Percentiles rank a stretch among this genome's conserved stretches.
phyloP scores from a whole-genome alignment of 2,888 invertebrate species.

The Odontocolon sp. region DNA sequence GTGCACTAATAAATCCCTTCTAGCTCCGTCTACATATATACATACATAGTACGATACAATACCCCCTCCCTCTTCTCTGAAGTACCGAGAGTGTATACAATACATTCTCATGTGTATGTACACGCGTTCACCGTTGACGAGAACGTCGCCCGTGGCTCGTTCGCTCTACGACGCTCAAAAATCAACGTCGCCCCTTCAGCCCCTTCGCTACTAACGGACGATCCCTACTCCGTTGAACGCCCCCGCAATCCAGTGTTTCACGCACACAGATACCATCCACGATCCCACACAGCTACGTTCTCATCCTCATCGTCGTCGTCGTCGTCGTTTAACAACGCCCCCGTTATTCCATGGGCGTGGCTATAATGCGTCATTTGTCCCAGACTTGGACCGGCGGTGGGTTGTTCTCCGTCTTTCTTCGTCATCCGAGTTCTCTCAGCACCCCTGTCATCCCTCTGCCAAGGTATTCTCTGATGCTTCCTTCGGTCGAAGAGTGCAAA shows the following conservation, averaged over 20 bases:
- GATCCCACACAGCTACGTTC: slow-evolving; percentile 42
- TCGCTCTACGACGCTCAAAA: slow-evolving; percentile 65
- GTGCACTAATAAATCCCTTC: slow-evolving; percentile 37
- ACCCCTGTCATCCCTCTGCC: slow-evolving; percentile 57
- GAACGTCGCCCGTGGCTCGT: slow-evolving; percentile 48
- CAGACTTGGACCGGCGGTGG: slow-evolving; percentile 57
- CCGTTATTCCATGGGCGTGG: slow-evolving; percentile 73
- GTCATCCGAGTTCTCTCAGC: not conserved
- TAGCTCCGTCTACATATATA: slow-evolving; percentile 24
- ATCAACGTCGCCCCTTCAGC: slow-evolving; percentile 66
- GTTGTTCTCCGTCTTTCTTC: slow-evolving; percentile 27
- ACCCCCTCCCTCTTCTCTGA: slow-evolving; percentile 26
- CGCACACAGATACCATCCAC: slow-evolving; percentile 62
- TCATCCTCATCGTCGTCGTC: slow-evolving; percentile 1
- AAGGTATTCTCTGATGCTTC: slow-evolving; percentile 42
- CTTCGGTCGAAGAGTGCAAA: not conserved
- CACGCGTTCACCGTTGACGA: slow-evolving; percentile 59
- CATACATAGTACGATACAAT: not conserved
- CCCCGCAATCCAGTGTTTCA: slow-evolving; percentile 57
- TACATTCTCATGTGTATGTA: too few relatives aligned
- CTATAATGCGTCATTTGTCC: slow-evolving; percentile 77
- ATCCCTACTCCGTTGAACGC: slow-evolving; percentile 56
- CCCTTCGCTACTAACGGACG: slow-evolving; percentile 39
- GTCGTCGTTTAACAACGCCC: slow-evolving; percentile 69
- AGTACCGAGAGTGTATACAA: slow-evolving; percentile 40